Evolutionary conservation across 2,888 invertebrate species (phyloP), one percentile per base, ranked within the genome.

Genomic region (Colostygia pectinataria): DNA sequence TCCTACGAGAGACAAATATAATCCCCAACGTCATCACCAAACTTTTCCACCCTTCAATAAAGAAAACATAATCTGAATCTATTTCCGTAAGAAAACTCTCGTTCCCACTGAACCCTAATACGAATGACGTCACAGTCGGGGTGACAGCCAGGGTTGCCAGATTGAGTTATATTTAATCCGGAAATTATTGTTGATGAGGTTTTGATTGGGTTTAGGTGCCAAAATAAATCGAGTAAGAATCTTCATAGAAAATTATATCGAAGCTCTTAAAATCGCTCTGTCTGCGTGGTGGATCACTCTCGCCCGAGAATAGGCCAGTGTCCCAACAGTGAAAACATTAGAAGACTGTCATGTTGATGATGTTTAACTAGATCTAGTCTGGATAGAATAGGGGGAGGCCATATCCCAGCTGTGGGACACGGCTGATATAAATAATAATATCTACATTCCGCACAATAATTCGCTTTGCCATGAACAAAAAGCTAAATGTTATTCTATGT

Each of bases 111-210:
- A 27, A 36, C 34, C 44, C 50, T 40, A 36, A 44, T 41, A 23
- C 18, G 37, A 47, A 41, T 56, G 56, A 59, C 59, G 57, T 59
- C 59, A 59, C 5, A 25, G 36, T 18, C 32, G 33, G 40, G 33
- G 28, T 37, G 32, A 20, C 25, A 27, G 23, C 18, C 36, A 51
- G 45, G 51, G 51, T 8, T 52, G 52, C 41, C 52, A 42, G 42
- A 52, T 52, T 42, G 42, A 42, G 29, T 46, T 41, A 46, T 28
- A n/a, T 31, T 29, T 37, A 42, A 42, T 41, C 45, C 42, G 46
- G 52, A 52, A 42, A 52, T 52, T 38, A 52, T 42, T 27, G 33
- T 29, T 25, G 29, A 34, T 43, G 34, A 20, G 24, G 39, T 42
- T 42, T 39, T 52, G 41, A 42, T 42, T 38, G 34, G 24, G 14